Evolutionary conservation across 2,888 invertebrate species (phyloP), one percentile per base, ranked within the genome.

Genomic region (Chironomus riparius): DNA sequence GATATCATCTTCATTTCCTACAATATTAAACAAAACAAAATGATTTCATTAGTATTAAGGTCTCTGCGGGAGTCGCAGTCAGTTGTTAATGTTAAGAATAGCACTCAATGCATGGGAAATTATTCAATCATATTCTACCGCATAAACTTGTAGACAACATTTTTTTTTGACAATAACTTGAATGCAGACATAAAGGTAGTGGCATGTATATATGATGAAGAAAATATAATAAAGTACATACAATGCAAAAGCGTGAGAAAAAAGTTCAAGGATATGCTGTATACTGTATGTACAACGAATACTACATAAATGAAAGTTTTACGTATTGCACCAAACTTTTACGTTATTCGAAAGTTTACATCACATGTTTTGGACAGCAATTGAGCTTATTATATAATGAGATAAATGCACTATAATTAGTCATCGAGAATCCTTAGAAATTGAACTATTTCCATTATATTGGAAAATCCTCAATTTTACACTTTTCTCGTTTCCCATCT

Each of bases 1-100:
- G 81, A 93, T 90, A 85, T 95, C 95, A 83, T 94, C 94, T 81
- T 92, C 92, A 80, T 88, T 88, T 77, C 86, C 89, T 80, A 82
- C 80, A 79, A 82, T n/a, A 70, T 47, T 50, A 3, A 68, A 38
- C 10, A 38, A 7, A 50, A 48, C 4, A 50, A 48, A 48, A 48
- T 50, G 15, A n/a, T 4, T 50, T 5, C n/a, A 50, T 50, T 50
- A 50, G 4, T 38, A 2, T 10, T 38, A 10, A 56, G 18, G 4
- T 12, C 56, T 56, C 18, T 56, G 56, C 56, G 18, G n/a, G n/a
- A 15, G 56, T 56, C 56, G n/a, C 6, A 1, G 6, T 56, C 15
- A 38, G 10, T 38, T 38, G 7, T 10, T 38, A 10, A 4, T 38
- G 7, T 10, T 2, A 10, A 38, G 5, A 28, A 28, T n/a, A n/a